These are phyloP conservation scores for Papilio polytes DNA, from an alignment of 1,140 invertebrate species.

Conservation along the genomic window DNA sequence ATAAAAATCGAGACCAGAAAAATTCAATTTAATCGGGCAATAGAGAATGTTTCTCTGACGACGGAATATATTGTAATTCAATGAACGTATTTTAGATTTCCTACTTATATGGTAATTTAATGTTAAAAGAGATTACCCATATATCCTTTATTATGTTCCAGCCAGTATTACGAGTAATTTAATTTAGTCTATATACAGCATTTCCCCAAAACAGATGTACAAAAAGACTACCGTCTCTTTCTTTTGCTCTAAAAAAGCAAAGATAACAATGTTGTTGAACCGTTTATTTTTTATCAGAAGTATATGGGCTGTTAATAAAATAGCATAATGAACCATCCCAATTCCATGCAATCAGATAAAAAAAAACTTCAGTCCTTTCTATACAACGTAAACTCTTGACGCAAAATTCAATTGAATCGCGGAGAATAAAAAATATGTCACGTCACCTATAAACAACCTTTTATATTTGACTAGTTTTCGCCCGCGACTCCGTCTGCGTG, in stretches of 20 bases:
- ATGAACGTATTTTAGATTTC: slow-evolving; percentile 11
- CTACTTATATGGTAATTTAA: slow-evolving; percentile 9
- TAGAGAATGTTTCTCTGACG: background rate
- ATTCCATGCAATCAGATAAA: too few species aligned
- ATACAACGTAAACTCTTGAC: background rate
- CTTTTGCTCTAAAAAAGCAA: too few species aligned
- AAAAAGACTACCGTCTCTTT: background rate
- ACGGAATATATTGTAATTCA: background rate
- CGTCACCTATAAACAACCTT: background rate
- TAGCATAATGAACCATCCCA: background rate
- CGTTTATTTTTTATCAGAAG: background rate
- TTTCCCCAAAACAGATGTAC: too few species aligned
- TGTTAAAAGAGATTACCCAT: background rate
- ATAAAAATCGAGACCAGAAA: background rate
- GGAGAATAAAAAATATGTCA: background rate
- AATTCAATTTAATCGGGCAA: background rate
- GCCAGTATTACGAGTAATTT: background rate
- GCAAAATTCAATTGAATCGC: background rate
- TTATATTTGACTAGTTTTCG: background rate
- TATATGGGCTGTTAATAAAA: background rate
- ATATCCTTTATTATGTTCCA: background rate
- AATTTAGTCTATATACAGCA: background rate
- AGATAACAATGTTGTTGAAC: background rate
- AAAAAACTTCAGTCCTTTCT: too few species aligned
- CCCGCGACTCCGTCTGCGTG: too few species aligned